These are phyloP conservation scores for Luffia ferchaultella DNA, from an alignment of 2,888 invertebrate genomes.

Conservation along the genomic window DNA sequence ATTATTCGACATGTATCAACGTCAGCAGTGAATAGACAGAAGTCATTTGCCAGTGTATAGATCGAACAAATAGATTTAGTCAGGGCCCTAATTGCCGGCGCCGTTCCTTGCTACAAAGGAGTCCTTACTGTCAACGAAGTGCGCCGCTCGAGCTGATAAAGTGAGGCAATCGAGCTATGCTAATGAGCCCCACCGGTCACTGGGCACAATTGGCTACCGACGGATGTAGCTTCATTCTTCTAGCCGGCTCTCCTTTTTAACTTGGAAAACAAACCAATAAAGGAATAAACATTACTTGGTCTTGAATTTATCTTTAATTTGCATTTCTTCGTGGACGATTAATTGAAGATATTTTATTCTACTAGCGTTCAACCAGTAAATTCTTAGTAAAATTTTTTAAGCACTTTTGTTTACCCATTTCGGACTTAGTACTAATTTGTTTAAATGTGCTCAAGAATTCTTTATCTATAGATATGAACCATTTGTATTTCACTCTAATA, in stretches of 20 bases:
- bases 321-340: no score
- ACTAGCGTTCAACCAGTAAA: no score
- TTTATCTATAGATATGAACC: no score
- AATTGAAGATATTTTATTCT: no score
- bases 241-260: not conserved
- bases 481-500: no score
- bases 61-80: not conserved
- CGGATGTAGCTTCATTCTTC: slow-evolving; percentile 19
- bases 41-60: not conserved
- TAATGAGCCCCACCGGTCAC: slow-evolving; percentile 48
- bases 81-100: slow-evolving; percentile 25
- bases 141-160: slow-evolving; percentile 41
- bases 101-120: slow-evolving; percentile 14
- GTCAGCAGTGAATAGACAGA: not conserved
- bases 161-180: slow-evolving; percentile 42
- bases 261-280: not conserved
- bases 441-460: no score
- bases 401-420: no score
- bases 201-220: slow-evolving; percentile 44
- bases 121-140: slow-evolving; percentile 52
- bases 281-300: not conserved
- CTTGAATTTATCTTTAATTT: not conserved
- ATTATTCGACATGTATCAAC: not conserved
- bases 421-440: no score
- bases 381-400: no score